Evolutionary conservation across 2,797 vertebrate species (phyloP).

Genomic region (Sebastes steindachneri): DNA sequence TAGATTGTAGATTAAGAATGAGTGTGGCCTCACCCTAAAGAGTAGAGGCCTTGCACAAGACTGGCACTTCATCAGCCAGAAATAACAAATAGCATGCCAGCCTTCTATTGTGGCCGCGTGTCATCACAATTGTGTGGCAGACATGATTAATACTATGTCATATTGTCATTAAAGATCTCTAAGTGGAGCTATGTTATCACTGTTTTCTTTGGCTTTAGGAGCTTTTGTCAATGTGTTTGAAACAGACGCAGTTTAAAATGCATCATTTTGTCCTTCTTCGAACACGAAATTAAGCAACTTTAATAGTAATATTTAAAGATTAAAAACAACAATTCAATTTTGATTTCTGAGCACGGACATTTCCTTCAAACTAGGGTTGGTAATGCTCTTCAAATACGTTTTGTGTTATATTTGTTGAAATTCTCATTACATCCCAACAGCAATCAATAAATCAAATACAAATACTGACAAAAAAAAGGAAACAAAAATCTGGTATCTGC

Average conservation of each 20-base stretch:
- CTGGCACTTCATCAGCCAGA: neutral
- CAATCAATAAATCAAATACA: too few species aligned
- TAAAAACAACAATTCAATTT: neutral
- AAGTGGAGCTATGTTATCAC: neutral
- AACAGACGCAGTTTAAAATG: neutral
- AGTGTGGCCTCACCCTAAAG: neutral
- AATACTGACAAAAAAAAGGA: too few species aligned
- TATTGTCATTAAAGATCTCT: neutral
- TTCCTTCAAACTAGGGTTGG: neutral
- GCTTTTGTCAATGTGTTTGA: neutral
- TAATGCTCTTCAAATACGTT: too few species aligned
- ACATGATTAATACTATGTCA: neutral
- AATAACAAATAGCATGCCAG: neutral
- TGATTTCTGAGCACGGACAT: neutral
- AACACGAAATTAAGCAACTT: neutral
- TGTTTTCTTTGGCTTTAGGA: neutral
- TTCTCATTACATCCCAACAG: too few species aligned
- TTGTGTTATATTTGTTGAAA: too few species aligned
- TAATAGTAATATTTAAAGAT: neutral
- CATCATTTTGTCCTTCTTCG: neutral
- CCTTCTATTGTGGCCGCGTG: neutral
- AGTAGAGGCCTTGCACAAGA: neutral
- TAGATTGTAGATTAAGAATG: neutral
- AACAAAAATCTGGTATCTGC: too few species aligned
- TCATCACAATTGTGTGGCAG: neutral